These are phyloP conservation scores for Melanotaenia duboulayi DNA, from an alignment of 2,113 vertebrate species.

Conservation along the genomic window DNA sequence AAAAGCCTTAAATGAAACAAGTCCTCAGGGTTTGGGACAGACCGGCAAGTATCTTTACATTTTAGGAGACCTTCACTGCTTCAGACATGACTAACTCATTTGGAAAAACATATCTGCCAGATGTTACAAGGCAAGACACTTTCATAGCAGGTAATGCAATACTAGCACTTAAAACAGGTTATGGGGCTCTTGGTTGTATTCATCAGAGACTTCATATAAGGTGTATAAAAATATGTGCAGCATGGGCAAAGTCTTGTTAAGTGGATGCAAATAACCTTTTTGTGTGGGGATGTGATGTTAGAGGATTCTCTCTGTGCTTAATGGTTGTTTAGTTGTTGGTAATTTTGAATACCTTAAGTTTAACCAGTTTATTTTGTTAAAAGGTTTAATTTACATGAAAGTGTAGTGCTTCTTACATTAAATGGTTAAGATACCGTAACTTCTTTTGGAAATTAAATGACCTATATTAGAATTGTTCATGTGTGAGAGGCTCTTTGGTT, in stretches of 20 bases:
- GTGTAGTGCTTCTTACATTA: no score
- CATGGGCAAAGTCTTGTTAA: background rate
- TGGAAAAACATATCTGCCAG: constrained; percentile 64
- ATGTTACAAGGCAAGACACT: constrained; percentile 44
- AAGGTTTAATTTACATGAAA: no score
- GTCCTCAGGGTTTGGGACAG: constrained; percentile 58
- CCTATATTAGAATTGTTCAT: no score
- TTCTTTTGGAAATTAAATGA: no score
- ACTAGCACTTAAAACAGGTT: constrained; percentile 58
- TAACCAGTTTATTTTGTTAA: constrained; percentile 13
- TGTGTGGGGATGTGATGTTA: constrained; percentile 12
- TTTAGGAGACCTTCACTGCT: constrained; percentile 57
- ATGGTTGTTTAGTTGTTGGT: constrained; percentile 21
- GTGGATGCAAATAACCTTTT: background rate
- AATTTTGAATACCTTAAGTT: constrained; percentile 38
- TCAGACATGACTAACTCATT: constrained; percentile 43
- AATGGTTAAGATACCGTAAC: background rate
- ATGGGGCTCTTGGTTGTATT: constrained; percentile 25
- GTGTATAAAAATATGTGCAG: background rate
- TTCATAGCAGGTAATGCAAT: constrained; percentile 22
- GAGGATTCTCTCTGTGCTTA: constrained; percentile 30
- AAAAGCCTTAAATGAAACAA: constrained; percentile 60
- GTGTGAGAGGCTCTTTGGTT: no score
- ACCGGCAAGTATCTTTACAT: constrained; percentile 63
- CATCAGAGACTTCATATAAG: background rate